Conservation (phyloP, 2,888 invertebrate species). For the Drepana falcataria region DNA sequence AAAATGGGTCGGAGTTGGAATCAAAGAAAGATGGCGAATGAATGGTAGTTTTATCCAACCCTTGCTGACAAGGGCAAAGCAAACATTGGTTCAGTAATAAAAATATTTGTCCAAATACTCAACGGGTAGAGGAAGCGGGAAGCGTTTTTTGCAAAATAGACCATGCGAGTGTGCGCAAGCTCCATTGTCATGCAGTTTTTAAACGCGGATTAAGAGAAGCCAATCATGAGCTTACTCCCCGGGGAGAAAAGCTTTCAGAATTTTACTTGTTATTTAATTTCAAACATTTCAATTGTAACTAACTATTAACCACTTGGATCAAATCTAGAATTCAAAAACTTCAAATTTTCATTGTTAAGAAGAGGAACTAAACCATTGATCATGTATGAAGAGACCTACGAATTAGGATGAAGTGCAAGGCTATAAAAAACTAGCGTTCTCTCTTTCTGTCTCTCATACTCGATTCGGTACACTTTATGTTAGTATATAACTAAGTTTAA, state of each 20-base stretch:
- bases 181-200: conserved; percentile 67
- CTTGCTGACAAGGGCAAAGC: conserved; percentile 64
- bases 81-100: conserved; percentile 76
- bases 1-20: conserved; percentile 50
- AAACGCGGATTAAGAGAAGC: conserved; percentile 68
- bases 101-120: conserved; percentile 72
- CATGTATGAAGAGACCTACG: too few species aligned
- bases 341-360: too few species aligned
- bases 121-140: conserved; percentile 52
- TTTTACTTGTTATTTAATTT: background rate
- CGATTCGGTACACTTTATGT: too few species aligned
- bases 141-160: conserved; percentile 47
- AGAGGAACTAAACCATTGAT: too few species aligned
- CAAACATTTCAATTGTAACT: background rate
- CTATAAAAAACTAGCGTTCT: too few species aligned
- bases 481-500: too few species aligned
- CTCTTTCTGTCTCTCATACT: too few species aligned
- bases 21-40: conserved; percentile 58
- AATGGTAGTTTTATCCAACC: conserved; percentile 60
- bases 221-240: conserved; percentile 47
- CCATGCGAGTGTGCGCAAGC: conserved; percentile 43
- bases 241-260: conserved; percentile 29
- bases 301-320: background rate
- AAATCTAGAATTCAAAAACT: too few species aligned
- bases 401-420: too few species aligned